Evolutionary conservation across 2,113 vertebrate genomes (phyloP), one percentile per base, ranked within the genome.

Genomic region (Talpa occidentalis): DNA sequence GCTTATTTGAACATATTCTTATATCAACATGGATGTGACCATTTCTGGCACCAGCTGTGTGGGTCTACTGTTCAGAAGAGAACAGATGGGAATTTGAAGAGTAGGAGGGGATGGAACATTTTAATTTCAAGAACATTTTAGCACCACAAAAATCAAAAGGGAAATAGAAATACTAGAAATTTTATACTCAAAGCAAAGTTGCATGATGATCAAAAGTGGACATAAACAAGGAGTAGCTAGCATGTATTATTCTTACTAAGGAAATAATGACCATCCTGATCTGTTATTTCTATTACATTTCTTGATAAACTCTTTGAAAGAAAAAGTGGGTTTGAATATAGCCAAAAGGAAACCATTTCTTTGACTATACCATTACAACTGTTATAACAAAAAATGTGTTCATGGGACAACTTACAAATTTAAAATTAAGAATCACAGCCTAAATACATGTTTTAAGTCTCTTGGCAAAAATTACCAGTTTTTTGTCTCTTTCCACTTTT

Each of bases 91-190:
- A n/a, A 94, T 88, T 88, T 89, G 78, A 91, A 91, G 93, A 90
- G 95, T 97, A 76, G 91, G 96, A 93, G 83, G 90, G 72, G 70
- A 76, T 88, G 35, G 83, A 97, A 95, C 70, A 78, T 95, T 97
- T 97, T 88, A 93, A 94, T 95, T 96, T 97, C 86, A 86, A 96
- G 91, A 94, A 96, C 86, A 95, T 90, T 94, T 96, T 81, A 95
- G 93, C 86, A 90, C 89, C 94, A 95, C 28, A 93, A 94, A 94
- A 96, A 94, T 85, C 72, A 95, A 94, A 95, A 93, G 91, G 56
- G 72, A 96, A 95, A 91, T 66, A 96, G 54, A 85, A 88, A 96
- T 94, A 91, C 88, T 95, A 95, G 79, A 93, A 96, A 96, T 90
- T 70, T 73, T 87, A 72, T 79, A 78, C 35, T 90, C 37, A 74